These are phyloP conservation scores for Trinectes maculatus DNA, from an alignment of 2,113 vertebrate species.

Conservation along the genomic window DNA sequence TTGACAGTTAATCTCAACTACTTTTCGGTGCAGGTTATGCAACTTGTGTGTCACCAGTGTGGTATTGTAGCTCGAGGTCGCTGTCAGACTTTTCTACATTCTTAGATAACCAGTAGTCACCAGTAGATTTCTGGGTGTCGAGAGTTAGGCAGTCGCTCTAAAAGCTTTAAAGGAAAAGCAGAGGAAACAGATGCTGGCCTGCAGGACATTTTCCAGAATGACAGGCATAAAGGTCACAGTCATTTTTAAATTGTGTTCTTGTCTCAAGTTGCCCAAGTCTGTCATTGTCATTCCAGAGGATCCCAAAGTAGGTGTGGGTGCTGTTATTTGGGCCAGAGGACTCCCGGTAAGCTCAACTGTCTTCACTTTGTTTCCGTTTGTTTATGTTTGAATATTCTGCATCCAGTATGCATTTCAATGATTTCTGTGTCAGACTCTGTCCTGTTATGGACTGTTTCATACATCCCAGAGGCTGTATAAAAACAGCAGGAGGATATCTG, in stretches of 20 bases:
- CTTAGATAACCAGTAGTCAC: not conserved
- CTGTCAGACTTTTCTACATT: not conserved
- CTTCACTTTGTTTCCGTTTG: not conserved
- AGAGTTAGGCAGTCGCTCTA: not conserved
- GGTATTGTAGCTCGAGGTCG: not conserved
- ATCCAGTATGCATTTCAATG: not conserved
- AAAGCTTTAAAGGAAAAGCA: not conserved
- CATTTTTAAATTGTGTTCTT: not conserved
- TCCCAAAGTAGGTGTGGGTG: slow-evolving; percentile 94
- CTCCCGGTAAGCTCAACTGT: slow-evolving; percentile 84
- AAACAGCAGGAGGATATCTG: too few relatives aligned
- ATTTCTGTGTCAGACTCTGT: too few relatives aligned
- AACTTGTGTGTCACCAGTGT: too few relatives aligned
- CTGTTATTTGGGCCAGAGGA: slow-evolving; percentile 93
- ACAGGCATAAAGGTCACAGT: too few relatives aligned
- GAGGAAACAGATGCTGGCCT: not conserved
- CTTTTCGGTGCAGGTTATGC: too few relatives aligned
- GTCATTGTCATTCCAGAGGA: slow-evolving; percentile 87
- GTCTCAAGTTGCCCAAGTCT: not conserved
- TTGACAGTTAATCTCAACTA: too few relatives aligned
- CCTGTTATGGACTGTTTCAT: too few relatives aligned
- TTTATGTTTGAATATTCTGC: not conserved
- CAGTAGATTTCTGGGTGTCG: not conserved
- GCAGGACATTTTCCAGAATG: not conserved
- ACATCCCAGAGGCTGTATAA: too few relatives aligned